Percentiles rank a stretch among this genome's conserved stretches.
Evolutionary conservation across 2,113 vertebrate species (phyloP).

Genomic region (Bos indicus): DNA sequence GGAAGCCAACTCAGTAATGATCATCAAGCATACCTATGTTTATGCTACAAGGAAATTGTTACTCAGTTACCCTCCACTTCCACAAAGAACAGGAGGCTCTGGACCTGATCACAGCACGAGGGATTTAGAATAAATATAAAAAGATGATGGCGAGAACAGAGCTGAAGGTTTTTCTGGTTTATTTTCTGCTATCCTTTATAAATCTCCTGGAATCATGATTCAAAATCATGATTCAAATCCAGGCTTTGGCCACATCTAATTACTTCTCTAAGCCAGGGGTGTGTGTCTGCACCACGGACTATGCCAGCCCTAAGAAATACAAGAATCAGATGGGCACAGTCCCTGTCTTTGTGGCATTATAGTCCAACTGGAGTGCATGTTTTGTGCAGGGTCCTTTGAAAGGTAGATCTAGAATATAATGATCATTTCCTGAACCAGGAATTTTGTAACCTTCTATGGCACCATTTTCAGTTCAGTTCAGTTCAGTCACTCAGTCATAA

Average conservation of each 20-base stretch:
- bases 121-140: neutral
- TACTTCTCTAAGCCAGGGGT: neutral
- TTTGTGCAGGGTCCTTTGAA: neutral
- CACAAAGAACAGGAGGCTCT: neutral
- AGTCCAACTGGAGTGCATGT: no score
- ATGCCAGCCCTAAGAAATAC: neutral
- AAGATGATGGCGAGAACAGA: neutral
- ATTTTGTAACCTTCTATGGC: neutral
- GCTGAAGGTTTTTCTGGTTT: neutral
- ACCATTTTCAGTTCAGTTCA: neutral
- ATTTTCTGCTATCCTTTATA: neutral
- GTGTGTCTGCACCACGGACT: neutral
- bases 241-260: neutral
- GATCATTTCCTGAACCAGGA: neutral
- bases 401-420: neutral
- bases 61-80: neutral
- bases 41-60: neutral
- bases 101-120: neutral
- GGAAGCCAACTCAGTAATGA: neutral
- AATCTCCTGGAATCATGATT: neutral
- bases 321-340: neutral
- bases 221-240: neutral
- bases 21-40: neutral
- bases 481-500: neutral
- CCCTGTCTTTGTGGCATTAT: neutral